Evolutionary conservation across 2,888 invertebrate species (phyloP).

Genomic region (Macrosiphum euphorbiae): DNA sequence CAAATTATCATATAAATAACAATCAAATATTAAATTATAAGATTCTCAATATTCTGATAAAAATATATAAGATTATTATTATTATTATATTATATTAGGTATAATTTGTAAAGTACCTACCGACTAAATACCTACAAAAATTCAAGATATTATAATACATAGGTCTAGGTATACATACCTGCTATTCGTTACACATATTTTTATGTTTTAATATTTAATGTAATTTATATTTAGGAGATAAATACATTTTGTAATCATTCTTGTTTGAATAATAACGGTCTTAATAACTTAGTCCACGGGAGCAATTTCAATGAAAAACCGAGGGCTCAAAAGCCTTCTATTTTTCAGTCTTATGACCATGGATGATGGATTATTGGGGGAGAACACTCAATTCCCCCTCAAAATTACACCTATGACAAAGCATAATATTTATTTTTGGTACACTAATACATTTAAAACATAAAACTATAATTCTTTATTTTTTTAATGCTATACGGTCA

Average conservation of each 20-base stretch:
- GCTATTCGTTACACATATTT: background rate
- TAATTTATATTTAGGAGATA: background rate
- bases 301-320: background rate
- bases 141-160: background rate
- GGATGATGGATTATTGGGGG: background rate
- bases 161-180: background rate
- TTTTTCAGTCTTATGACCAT: background rate
- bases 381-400: background rate
- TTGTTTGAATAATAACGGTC: background rate
- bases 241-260: background rate
- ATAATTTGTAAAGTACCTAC: background rate
- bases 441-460: background rate
- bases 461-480: background rate
- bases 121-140: background rate
- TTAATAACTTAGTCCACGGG: background rate
- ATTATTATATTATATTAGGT: background rate
- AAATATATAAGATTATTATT: background rate
- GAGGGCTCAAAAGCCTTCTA: no score
- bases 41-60: background rate
- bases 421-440: background rate
- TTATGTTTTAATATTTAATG: constrained; percentile 12
- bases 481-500: background rate
- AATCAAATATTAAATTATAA: background rate
- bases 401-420: background rate
- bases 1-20: background rate